Percentiles rank a stretch among this genome's conserved stretches.
phyloP scores from a whole-genome alignment of 2,888 invertebrate species.

The Alloplasta piceator region DNA sequence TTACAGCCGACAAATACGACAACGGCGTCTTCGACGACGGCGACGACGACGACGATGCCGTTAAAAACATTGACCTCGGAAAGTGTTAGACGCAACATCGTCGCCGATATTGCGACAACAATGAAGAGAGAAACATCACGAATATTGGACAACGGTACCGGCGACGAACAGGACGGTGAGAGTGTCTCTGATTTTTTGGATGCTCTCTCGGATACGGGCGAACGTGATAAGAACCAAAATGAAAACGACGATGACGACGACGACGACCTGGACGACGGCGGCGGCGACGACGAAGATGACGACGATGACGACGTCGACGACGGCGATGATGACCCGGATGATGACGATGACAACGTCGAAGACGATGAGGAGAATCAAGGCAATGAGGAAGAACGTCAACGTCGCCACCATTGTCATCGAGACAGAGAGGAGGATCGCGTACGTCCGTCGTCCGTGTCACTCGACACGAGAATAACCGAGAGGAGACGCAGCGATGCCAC shows the following conservation, averaged over 20 bases:
- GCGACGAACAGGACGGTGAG: conserved; percentile 61
- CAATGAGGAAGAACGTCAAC: conserved; percentile 27
- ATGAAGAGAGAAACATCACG: conserved; percentile 32
- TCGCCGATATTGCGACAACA: not conserved
- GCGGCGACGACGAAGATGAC: conserved; percentile 30
- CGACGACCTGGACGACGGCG: conserved; percentile 22
- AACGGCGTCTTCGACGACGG: conserved; percentile 22
- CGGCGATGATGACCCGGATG: too few species aligned
- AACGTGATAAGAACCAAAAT: conserved; percentile 50
- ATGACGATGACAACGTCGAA: too few species aligned
- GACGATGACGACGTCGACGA: conserved; percentile 24
- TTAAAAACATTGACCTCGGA: conserved; percentile 74
- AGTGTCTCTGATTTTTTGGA: conserved; percentile 72
- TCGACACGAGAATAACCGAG: conserved; percentile 69
- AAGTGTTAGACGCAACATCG: conserved; percentile 68
- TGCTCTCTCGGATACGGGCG: conserved; percentile 66
- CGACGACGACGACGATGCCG: conserved; percentile 65
- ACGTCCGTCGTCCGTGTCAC: conserved; percentile 59
- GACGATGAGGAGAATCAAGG: conserved; percentile 33
- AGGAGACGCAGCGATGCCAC: conserved; percentile 51
- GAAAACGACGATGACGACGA: conserved; percentile 46
- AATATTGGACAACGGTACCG: conserved; percentile 57
- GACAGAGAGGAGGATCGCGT: conserved; percentile 64
- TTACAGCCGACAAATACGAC: not conserved
- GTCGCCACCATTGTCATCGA: conserved; percentile 7